Base-by-base conservation (phyloP, 2,113 vertebrate genomes). In the Pipra filicauda region DNA sequence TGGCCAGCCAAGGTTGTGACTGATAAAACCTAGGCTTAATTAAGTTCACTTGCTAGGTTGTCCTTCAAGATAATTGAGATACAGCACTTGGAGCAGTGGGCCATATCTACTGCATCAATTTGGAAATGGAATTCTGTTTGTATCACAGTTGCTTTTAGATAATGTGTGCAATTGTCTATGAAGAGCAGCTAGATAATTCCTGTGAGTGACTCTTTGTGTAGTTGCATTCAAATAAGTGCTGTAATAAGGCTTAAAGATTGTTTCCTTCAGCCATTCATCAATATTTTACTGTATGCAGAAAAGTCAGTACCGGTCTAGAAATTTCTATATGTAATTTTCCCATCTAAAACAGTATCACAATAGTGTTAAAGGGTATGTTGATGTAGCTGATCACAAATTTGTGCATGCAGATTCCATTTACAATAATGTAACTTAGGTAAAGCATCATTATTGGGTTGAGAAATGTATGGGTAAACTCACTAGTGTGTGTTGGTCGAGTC, bases 121-220 rank as follows among this genome's bases (percentile, higher is more conserved):
- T 96, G 88, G 81, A 96, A 97, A 96, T 81, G 59, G 61, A 96
- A 94, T 75, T 76, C 35, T 93, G 66, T 86, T 93, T 93, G 61
- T 79, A 66, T 88, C 78, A 90, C 22, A 20, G 69, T 93, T 96
- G 74, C 79, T 96, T 96, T 97, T 89, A 96, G 92, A 92, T 96
- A 97, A 97, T 96, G 81, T 95, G 95, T 86, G 92, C 91, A 98
- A 95, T 97, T 97, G 93, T 86, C 94, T 97, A 93, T 96, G 95
- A 98, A 98, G 89, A 97, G 58, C 78, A 88, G 33, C 80, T 78
- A 92, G 82, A 93, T 95, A 91, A 95, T 97, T 95, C 93, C 78
- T 93, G n/a, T 73, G 80, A 94, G 73, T 57, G 78, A 82, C 85
- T 91, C 16, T 46, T 96, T 96, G 91, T 92, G 72, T 89, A 78